A percentile compares a stretch with the other conserved stretches of the same genome.
Conservation (phyloP, 37 sponge, comb jelly and placozoan species). For the Crambe crambe region DNA sequence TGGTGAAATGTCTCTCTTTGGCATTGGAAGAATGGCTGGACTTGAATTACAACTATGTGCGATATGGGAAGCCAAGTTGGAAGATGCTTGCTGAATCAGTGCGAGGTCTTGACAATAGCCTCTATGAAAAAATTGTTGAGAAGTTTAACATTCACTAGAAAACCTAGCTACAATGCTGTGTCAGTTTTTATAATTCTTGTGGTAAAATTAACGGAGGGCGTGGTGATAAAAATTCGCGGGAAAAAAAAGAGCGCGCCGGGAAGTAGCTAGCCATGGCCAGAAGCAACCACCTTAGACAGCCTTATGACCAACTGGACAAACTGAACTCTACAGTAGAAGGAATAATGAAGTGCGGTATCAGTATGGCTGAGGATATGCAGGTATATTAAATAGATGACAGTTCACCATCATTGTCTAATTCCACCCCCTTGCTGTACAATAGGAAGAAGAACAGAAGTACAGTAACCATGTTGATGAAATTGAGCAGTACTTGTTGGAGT, state of each 20-base stretch:
- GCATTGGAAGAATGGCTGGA: too few species aligned
- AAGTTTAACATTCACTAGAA: too few species aligned
- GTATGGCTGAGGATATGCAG: constrained; percentile 26
- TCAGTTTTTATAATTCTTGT: too few species aligned
- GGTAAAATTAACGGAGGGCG: too few species aligned
- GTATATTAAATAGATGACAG: not conserved
- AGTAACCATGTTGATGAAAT: not conserved
- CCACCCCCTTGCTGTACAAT: too few species aligned
- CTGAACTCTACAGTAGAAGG: constrained; percentile 8
- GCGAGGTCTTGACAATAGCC: too few species aligned
- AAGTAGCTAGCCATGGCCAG: not conserved
- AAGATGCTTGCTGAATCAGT: too few species aligned
- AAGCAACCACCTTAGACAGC: not conserved
- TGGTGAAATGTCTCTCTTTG: too few species aligned
- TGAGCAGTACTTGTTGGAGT: constrained; percentile 6
- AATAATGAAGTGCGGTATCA: not conserved
- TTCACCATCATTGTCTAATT: not conserved
- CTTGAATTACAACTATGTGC: too few species aligned
- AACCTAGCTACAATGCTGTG: too few species aligned
- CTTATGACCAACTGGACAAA: not conserved
- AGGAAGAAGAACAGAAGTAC: not conserved
- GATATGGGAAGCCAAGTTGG: too few species aligned
- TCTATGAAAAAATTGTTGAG: too few species aligned
- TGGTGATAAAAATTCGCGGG: not conserved
- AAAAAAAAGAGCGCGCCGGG: not conserved